Percentiles rank a stretch among this genome's conserved stretches.
Conservation (phyloP, 1,140 invertebrate genomes). For the Pogonognathellus flavescens region DNA sequence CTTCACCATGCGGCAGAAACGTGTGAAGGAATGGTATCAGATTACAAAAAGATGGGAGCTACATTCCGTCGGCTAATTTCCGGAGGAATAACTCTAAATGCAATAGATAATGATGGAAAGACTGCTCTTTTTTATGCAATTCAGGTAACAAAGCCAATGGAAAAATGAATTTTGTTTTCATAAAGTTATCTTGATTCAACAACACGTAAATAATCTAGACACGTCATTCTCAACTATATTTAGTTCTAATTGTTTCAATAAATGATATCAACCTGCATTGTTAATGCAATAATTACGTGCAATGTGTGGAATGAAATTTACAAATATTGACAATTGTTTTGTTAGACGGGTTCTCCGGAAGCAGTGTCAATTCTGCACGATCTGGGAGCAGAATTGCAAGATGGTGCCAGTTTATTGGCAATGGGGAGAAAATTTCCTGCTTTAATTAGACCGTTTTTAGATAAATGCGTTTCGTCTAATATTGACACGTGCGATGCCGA, state of each 20-base stretch:
- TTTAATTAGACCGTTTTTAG: slow-evolving; percentile 65
- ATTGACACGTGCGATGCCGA: slow-evolving; percentile 66
- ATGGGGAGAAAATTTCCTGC: slow-evolving; percentile 66
- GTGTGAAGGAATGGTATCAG: slow-evolving; percentile 66
- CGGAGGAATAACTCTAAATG: slow-evolving; percentile 64
- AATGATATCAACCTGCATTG: too few species aligned
- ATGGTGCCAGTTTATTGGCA: slow-evolving; percentile 62
- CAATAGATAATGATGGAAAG: slow-evolving; percentile 66
- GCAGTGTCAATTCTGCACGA: slow-evolving; percentile 65
- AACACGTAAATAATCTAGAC: too few species aligned
- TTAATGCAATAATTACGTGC: too few species aligned
- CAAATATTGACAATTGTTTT: too few species aligned
- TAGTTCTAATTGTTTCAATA: too few species aligned
- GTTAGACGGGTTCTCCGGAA: slow-evolving; percentile 66
- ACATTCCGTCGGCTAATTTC: slow-evolving; percentile 65
- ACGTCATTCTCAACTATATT: too few species aligned
- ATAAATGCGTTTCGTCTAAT: slow-evolving; percentile 66
- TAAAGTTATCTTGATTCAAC: too few species aligned
- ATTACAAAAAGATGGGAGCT: slow-evolving; percentile 65
- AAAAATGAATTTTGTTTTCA: too few species aligned
- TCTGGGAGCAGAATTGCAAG: slow-evolving; percentile 65
- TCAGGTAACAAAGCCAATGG: slow-evolving; percentile 49
- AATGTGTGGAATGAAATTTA: too few species aligned
- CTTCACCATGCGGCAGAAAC: slow-evolving; percentile 67
- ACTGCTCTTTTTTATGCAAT: slow-evolving; percentile 66